These are phyloP conservation scores for Antennarius maculatus DNA, from an alignment of 2,797 vertebrate genomes.

Conservation along the genomic window DNA sequence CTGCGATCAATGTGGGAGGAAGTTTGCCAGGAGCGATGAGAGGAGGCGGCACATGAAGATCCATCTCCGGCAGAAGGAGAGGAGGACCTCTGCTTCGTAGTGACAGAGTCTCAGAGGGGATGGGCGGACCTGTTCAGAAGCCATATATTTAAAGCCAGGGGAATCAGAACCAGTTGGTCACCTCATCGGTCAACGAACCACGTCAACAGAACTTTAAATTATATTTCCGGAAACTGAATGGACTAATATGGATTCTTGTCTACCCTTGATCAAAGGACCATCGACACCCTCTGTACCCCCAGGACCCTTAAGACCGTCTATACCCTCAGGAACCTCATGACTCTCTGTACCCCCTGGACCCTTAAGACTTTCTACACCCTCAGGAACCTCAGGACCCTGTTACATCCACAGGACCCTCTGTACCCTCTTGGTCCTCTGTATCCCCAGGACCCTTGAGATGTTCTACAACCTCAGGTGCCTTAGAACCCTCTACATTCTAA, in stretches of 20 bases:
- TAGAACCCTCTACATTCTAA: no score
- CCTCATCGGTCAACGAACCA: no score
- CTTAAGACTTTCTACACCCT: no score
- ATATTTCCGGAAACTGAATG: not conserved
- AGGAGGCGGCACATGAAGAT: slow-evolving; percentile 90
- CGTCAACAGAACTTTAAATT: not conserved
- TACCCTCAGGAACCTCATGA: no score
- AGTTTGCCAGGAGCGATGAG: slow-evolving; percentile 90
- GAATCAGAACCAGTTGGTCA: no score
- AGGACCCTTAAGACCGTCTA: not conserved
- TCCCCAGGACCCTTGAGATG: no score
- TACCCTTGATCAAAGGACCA: slow-evolving; percentile 7
- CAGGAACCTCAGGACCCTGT: no score
- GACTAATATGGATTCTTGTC: slow-evolving; percentile 6
- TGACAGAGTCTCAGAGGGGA: not conserved
- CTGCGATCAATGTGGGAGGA: slow-evolving; percentile 90
- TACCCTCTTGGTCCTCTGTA: no score
- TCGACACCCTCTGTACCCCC: not conserved
- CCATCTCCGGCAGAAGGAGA: slow-evolving; percentile 88
- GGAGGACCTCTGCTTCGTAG: slow-evolving; percentile 65
- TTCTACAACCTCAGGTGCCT: no score
- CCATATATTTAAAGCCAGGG: no score
- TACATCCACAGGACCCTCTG: no score
- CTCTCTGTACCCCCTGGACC: not conserved
- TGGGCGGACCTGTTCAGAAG: no score